These are phyloP conservation scores for Pangasius macronema DNA, from an alignment of 2,797 vertebrate species.

Conservation along the genomic window DNA sequence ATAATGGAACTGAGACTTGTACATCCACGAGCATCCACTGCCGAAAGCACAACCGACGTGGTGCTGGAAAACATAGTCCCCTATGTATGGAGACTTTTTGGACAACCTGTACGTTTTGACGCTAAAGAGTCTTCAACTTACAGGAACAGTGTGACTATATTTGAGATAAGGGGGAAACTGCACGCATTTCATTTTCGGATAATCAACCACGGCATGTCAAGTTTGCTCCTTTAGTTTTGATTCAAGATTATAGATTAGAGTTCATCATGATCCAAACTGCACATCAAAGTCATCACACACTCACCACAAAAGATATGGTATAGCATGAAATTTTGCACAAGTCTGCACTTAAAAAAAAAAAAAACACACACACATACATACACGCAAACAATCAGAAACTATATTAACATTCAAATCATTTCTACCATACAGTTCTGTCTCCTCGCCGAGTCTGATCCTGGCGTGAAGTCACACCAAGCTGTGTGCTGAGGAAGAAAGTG, in stretches of 20 bases:
- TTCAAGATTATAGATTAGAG: background rate
- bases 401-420: background rate
- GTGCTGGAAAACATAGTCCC: too few species aligned
- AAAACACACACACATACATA: background rate
- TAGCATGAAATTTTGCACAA: background rate
- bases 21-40: too few species aligned
- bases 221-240: background rate
- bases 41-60: too few species aligned
- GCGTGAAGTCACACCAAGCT: background rate
- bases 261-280: background rate
- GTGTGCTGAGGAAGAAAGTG: constrained; percentile 6
- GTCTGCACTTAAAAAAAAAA: background rate
- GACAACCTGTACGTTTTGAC: background rate
- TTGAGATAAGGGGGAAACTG: background rate
- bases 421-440: background rate
- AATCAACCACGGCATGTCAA: background rate
- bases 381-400: too few species aligned
- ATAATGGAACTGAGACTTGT: too few species aligned
- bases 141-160: background rate
- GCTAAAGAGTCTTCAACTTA: background rate
- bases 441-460: constrained; percentile 4
- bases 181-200: background rate
- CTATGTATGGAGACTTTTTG: too few species aligned
- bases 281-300: background rate
- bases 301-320: background rate